These are phyloP conservation scores for Branchipolynoe longqiensis DNA, from an alignment of 2,888 invertebrate genomes.

Conservation along the genomic window DNA sequence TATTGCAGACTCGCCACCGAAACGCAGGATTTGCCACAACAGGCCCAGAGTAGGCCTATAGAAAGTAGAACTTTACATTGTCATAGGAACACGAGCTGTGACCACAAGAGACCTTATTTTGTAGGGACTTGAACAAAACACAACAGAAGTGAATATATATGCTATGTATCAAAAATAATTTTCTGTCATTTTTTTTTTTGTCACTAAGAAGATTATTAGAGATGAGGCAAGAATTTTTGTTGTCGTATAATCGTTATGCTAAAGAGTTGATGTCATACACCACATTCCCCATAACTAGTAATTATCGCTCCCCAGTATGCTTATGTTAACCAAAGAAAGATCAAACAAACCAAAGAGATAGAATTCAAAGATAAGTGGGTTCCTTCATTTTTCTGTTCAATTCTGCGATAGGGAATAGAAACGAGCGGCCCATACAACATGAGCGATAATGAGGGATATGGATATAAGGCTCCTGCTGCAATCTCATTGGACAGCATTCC, in stretches of 20 bases:
- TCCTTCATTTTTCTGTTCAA: background rate
- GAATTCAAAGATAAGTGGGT: slow-evolving; percentile 9
- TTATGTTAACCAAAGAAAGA: slow-evolving; percentile 9
- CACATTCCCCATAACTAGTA: slow-evolving; percentile 12
- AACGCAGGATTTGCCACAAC: slow-evolving; percentile 16
- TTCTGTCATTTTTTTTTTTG: slow-evolving; percentile 42
- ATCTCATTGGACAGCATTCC: slow-evolving; percentile 56
- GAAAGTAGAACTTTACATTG: background rate
- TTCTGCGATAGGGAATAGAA: no score
- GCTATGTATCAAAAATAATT: slow-evolving; percentile 55
- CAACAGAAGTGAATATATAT: slow-evolving; percentile 49
- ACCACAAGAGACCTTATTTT: slow-evolving; percentile 14
- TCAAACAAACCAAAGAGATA: background rate
- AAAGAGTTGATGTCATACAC: slow-evolving; percentile 39
- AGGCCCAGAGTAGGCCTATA: background rate
- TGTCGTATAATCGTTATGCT: slow-evolving; percentile 10
- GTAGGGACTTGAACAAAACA: slow-evolving; percentile 43
- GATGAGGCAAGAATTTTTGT: slow-evolving; percentile 52
- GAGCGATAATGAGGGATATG: slow-evolving; percentile 26
- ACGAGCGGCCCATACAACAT: no score
- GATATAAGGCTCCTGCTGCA: slow-evolving; percentile 51
- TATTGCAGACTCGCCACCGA: slow-evolving; percentile 1
- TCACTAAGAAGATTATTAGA: slow-evolving; percentile 38
- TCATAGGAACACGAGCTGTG: background rate
- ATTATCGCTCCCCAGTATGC: no score